These are phyloP conservation scores for Ramphastos sulfuratus DNA, from an alignment of 2,113 vertebrate genomes.

Conservation along the genomic window DNA sequence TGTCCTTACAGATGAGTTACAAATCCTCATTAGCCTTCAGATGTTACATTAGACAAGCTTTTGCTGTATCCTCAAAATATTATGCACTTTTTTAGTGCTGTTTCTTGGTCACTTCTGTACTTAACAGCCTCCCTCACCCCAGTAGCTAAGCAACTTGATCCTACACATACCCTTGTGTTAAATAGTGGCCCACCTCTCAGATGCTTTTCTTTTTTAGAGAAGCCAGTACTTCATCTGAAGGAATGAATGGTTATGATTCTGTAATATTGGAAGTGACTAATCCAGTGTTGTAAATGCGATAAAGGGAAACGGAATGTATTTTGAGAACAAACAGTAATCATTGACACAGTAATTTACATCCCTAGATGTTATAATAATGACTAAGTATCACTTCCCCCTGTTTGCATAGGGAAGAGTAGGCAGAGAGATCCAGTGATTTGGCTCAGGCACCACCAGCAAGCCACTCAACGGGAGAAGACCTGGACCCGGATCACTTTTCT, in stretches of 20 bases:
- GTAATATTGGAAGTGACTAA: conserved; percentile 67
- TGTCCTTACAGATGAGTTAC: conserved; percentile 47
- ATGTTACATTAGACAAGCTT: conserved; percentile 13
- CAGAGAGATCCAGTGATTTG: conserved; percentile 45
- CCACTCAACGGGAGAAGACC: background rate
- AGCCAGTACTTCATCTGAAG: conserved; percentile 18
- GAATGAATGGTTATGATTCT: conserved; percentile 61
- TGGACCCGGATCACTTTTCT: fast-evolving
- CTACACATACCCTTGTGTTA: background rate
- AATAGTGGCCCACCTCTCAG: background rate
- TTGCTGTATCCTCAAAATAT: conserved; percentile 8
- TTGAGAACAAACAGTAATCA: conserved; percentile 71
- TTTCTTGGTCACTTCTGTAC: conserved; percentile 11
- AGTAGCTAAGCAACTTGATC: conserved; percentile 13
- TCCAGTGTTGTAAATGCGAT: conserved; percentile 53
- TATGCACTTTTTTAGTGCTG: background rate
- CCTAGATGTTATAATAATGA: conserved; percentile 69
- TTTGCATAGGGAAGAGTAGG: conserved; percentile 59
- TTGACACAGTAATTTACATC: conserved; percentile 67
- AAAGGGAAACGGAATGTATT: conserved; percentile 64
- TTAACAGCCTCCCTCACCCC: background rate
- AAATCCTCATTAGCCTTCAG: conserved; percentile 57
- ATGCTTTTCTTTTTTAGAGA: background rate
- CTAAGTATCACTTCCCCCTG: conserved; percentile 65
- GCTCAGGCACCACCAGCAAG: background rate